Conservation (phyloP, 2,113 vertebrate genomes). For the Thalassoma bifasciatum region DNA sequence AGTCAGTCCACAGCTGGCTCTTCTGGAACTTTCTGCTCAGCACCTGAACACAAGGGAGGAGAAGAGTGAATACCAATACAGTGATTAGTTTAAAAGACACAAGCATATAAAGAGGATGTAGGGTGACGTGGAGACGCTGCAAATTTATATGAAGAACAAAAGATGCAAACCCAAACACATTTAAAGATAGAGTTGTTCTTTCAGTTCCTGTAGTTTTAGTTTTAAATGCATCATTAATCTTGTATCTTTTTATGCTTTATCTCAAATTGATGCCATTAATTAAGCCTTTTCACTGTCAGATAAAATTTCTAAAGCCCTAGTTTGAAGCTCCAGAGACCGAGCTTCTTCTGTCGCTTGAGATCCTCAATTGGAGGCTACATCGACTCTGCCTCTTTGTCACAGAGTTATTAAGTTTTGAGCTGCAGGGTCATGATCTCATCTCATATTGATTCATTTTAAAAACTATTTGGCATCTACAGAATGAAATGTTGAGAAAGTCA, state of each 20-base stretch:
- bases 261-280: background rate
- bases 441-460: background rate
- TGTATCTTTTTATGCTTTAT: background rate
- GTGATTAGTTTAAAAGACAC: background rate
- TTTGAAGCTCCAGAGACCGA: too few species aligned
- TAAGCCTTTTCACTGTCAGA: background rate
- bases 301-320: background rate
- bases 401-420: background rate
- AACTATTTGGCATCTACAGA: background rate
- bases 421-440: background rate
- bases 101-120: background rate
- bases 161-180: background rate
- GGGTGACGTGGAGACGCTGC: too few species aligned
- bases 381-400: too few species aligned
- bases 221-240: background rate
- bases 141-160: background rate
- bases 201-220: too few species aligned
- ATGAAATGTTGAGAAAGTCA: background rate
- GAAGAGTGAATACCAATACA: background rate
- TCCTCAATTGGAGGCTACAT: background rate
- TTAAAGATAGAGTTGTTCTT: background rate
- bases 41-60: slow-evolving; percentile 44
- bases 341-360: background rate
- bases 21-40: slow-evolving; percentile 24
- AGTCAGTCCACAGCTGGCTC: slow-evolving; percentile 22